phyloP scores from a whole-genome alignment of 2,888 invertebrate species.

The Physocephala rufipes region DNA sequence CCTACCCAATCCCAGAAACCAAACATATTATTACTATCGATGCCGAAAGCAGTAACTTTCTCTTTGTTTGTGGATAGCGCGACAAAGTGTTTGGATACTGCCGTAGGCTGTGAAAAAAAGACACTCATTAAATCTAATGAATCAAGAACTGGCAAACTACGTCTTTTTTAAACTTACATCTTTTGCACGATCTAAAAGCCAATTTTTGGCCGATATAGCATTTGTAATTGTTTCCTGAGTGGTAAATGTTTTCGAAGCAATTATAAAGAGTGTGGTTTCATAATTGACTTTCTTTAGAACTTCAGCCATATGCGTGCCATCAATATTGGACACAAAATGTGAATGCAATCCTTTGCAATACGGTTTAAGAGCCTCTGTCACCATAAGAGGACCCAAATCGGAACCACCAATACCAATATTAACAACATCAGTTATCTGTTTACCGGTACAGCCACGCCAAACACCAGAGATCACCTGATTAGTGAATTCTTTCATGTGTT shows the following conservation, averaged over 20 bases:
- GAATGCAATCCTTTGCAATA: slow-evolving; percentile 84
- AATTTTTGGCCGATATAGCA: slow-evolving; percentile 95
- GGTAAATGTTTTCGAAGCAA: slow-evolving; percentile 99
- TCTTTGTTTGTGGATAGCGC: slow-evolving; percentile 94
- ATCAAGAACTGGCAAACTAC: not conserved
- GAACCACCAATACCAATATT: slow-evolving; percentile 99
- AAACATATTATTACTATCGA: slow-evolving; percentile 97
- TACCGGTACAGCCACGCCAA: slow-evolving; percentile 87
- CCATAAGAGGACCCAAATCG: slow-evolving; percentile 98
- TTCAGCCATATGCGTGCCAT: slow-evolving; percentile 97
- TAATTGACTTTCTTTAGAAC: slow-evolving; percentile 88
- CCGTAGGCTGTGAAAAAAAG: slow-evolving; percentile 69
- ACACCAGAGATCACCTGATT: slow-evolving; percentile 76
- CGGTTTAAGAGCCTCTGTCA: slow-evolving; percentile 95
- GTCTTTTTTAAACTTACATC: slow-evolving; percentile 72
- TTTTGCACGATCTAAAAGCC: slow-evolving; percentile 89
- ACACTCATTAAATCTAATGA: not conserved
- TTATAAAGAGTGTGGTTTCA: slow-evolving; percentile 96
- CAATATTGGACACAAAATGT: slow-evolving; percentile 99
- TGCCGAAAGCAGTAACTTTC: slow-evolving; percentile 97
- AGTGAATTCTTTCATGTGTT: slow-evolving; percentile 95
- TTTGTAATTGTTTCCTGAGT: slow-evolving; percentile 99
- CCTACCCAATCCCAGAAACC: slow-evolving; percentile 99
- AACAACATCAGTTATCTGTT: slow-evolving; percentile 94
- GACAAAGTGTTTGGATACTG: slow-evolving; percentile 97